Conservation (phyloP, 2,113 vertebrate species). For the Paradisaea rubra region DNA sequence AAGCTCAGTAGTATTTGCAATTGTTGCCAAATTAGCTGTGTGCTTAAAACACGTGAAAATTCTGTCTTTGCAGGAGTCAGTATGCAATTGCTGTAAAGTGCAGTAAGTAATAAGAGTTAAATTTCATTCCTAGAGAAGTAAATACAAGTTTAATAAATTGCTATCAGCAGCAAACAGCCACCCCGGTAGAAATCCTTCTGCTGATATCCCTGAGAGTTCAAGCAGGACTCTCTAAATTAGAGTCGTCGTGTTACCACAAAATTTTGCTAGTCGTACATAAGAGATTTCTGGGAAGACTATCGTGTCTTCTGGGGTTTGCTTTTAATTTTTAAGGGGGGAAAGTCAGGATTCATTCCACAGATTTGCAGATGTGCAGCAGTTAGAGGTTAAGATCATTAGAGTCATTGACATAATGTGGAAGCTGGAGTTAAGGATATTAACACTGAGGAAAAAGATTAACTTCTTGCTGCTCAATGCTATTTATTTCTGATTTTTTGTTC, state of each 20-base stretch:
- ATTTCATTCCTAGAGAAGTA: neutral
- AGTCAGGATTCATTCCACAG: neutral
- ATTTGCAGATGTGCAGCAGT: neutral
- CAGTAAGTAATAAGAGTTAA: neutral
- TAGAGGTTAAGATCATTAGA: neutral
- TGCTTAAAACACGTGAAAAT: neutral
- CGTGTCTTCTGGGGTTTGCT: neutral
- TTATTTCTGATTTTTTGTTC: neutral
- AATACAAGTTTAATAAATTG: neutral
- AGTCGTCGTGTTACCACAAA: neutral
- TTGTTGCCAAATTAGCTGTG: neutral
- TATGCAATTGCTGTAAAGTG: neutral
- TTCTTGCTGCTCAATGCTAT: neutral
- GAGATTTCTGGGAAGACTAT: neutral
- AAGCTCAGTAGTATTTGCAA: neutral
- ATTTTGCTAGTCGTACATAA: neutral
- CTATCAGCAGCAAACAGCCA: neutral
- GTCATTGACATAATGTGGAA: neutral
- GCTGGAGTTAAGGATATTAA: neutral
- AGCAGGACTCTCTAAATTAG: neutral
- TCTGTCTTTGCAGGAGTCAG: neutral
- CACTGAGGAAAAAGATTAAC: neutral
- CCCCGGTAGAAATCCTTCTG: neutral
- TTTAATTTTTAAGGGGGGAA: neutral
- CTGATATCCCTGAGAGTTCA: neutral